These are phyloP conservation scores for Atherix ibis DNA, from an alignment of 2,888 invertebrate species.

Conservation along the genomic window DNA sequence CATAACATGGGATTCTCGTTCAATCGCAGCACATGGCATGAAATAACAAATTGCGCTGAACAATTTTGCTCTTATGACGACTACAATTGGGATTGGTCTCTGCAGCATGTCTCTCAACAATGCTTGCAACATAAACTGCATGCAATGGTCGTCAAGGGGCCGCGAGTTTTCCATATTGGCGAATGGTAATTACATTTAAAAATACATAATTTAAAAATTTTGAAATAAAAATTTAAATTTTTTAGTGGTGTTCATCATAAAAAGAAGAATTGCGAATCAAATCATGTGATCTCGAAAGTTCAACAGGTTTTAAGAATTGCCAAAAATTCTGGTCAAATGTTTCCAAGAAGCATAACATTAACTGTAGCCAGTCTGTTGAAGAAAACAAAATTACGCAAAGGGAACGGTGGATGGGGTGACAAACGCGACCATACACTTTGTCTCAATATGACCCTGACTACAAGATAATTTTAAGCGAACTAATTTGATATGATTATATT, in stretches of 20 bases:
- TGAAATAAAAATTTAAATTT: conserved; percentile 14
- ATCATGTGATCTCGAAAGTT: conserved; percentile 68
- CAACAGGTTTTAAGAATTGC: conserved; percentile 62
- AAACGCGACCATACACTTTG: conserved; percentile 68
- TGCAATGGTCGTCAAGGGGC: conserved; percentile 81
- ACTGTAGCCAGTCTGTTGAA: conserved; percentile 51
- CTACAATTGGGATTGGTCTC: conserved; percentile 99
- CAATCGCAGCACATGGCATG: conserved; percentile 73
- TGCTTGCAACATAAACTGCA: conserved; percentile 60
- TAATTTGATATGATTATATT: no score
- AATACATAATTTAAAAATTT: conserved; percentile 1
- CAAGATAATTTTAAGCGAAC: conserved; percentile 17
- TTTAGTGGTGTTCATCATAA: conserved; percentile 90
- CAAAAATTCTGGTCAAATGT: conserved; percentile 44
- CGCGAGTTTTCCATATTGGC: conserved; percentile 94
- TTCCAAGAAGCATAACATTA: conserved; percentile 49
- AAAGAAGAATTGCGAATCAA: conserved; percentile 78
- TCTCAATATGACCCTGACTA: conserved; percentile 45
- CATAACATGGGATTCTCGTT: conserved; percentile 99
- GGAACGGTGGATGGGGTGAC: conserved; percentile 98
- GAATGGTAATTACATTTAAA: conserved; percentile 60
- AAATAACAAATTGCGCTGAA: conserved; percentile 61
- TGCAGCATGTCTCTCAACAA: conserved; percentile 79
- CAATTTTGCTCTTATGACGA: conserved; percentile 95
- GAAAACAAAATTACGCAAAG: conserved; percentile 62